These are phyloP conservation scores for Hystrix brachyura DNA, from an alignment of 2,113 vertebrate species.

Conservation along the genomic window DNA sequence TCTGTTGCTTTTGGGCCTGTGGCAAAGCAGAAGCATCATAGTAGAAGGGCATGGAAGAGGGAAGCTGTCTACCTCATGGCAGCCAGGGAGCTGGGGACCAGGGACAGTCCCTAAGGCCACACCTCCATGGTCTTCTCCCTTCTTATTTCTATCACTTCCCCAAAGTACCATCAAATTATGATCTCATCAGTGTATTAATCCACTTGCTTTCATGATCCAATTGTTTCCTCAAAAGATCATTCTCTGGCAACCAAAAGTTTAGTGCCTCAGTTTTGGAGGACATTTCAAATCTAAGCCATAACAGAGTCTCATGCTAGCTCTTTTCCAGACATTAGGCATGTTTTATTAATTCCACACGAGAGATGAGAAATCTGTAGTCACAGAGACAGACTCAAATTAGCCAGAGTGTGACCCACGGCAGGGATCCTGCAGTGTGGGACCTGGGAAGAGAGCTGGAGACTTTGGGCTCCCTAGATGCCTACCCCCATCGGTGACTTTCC, in stretches of 20 bases:
- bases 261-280: neutral
- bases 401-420: neutral
- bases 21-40: neutral
- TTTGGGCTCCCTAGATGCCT: rapidly evolving
- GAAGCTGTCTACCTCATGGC: too few relatives aligned
- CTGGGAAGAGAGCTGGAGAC: neutral
- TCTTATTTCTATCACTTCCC: neutral
- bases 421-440: rapidly evolving
- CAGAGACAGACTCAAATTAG: neutral
- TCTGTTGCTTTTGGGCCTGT: neutral
- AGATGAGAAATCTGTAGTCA: neutral
- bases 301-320: neutral
- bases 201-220: neutral
- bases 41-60: neutral
- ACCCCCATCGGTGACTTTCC: neutral
- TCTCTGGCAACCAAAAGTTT: neutral
- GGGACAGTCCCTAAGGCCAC: neutral
- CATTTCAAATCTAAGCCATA: neutral
- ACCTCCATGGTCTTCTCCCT: neutral
- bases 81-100: neutral
- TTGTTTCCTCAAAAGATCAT: too few relatives aligned
- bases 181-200: neutral
- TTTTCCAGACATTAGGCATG: too few relatives aligned
- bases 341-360: neutral
- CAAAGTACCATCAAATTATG: too few relatives aligned